phyloP scores from a whole-genome alignment of 2,797 vertebrate genomes.

The Brotogeris chrysoptera region DNA sequence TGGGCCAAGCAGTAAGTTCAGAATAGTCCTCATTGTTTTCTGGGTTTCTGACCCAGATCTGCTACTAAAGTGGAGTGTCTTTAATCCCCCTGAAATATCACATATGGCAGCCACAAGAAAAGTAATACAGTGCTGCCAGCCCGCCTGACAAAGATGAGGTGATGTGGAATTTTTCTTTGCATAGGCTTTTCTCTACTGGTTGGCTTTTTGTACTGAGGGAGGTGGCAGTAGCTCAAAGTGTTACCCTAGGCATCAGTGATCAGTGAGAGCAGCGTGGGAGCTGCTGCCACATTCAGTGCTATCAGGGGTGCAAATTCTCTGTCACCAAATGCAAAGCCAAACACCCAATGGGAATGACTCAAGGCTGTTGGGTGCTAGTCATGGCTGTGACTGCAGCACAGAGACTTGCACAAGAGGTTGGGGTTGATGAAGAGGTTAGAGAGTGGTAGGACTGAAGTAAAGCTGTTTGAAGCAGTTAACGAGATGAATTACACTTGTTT shows the following conservation, averaged over 20 bases:
- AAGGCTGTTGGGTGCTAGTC: neutral
- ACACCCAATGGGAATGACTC: neutral
- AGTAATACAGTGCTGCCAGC: neutral
- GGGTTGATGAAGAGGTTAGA: neutral
- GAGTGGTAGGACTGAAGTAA: neutral
- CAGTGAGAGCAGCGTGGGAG: neutral
- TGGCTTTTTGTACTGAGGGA: neutral
- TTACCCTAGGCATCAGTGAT: neutral
- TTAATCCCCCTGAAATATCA: neutral
- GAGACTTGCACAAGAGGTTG: accelerated
- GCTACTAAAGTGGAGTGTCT: neutral
- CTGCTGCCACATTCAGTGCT: neutral
- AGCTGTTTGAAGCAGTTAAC: neutral
- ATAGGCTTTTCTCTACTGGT: neutral
- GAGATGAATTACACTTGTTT: neutral
- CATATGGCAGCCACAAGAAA: neutral
- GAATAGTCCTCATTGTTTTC: neutral
- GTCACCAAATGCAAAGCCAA: neutral
- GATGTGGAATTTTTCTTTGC: neutral
- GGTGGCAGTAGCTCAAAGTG: neutral
- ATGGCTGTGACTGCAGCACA: neutral
- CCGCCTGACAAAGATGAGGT: neutral
- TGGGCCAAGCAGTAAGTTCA: neutral
- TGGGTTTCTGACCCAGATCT: neutral
- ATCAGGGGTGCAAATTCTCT: neutral